Percentiles rank a stretch among this genome's conserved stretches.
These are phyloP conservation scores for Synanthedon myopaeformis DNA, from an alignment of 2,888 invertebrate species.

Conservation along the genomic window DNA sequence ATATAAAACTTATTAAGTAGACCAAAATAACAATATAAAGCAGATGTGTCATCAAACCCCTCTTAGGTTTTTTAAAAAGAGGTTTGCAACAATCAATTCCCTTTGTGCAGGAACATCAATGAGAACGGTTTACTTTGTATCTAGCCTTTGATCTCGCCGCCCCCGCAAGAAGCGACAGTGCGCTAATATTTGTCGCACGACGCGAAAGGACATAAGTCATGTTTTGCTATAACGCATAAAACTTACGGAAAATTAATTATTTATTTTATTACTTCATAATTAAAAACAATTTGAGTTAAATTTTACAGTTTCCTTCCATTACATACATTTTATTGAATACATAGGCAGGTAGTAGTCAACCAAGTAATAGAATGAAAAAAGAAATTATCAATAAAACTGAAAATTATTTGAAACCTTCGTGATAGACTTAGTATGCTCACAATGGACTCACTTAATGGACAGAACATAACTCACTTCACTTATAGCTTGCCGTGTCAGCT, in stretches of 20 bases:
- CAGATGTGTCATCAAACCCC: constrained; percentile 54
- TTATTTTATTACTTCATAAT: neutral
- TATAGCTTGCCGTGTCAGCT: too few species aligned
- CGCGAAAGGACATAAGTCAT: neutral
- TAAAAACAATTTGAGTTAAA: too few species aligned
- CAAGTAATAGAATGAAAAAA: too few species aligned
- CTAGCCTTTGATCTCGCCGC: constrained; percentile 69
- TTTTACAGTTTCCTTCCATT: too few species aligned
- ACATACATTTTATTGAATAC: too few species aligned
- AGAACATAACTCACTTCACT: too few species aligned
- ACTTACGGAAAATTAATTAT: neutral
- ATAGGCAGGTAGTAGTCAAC: too few species aligned
- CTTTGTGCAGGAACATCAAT: constrained; percentile 68
- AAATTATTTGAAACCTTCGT: too few species aligned
- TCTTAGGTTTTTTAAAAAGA: constrained; percentile 39
- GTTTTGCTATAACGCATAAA: neutral
- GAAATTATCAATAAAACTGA: too few species aligned
- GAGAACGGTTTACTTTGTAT: constrained; percentile 65
- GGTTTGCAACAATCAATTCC: constrained; percentile 69
- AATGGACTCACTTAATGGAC: too few species aligned
- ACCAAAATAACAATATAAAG: constrained; percentile 12
- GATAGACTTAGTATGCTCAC: too few species aligned
- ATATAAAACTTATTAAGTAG: too few species aligned
- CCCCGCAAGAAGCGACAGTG: constrained; percentile 66
- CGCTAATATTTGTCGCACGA: constrained; percentile 54